A percentile compares a stretch with the other conserved stretches of the same genome.
Conservation (phyloP, 2,113 vertebrate species). For the Chaetodon trifascialis region DNA sequence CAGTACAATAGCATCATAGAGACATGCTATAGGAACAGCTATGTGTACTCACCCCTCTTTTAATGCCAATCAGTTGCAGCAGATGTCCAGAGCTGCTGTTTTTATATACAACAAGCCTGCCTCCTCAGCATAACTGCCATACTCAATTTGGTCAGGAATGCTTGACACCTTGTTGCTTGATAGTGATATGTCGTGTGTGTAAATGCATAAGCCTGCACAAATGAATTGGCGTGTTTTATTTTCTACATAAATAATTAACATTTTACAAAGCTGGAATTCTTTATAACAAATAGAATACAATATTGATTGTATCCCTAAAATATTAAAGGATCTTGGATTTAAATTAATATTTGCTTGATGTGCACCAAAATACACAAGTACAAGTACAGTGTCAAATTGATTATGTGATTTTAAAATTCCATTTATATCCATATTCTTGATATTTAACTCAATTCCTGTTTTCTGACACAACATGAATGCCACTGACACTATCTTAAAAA, state of each 20-base stretch:
- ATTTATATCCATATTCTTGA: neutral
- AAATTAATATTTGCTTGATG: neutral
- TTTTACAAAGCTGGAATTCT: neutral
- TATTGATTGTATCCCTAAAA: neutral
- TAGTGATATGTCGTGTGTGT: slow-evolving; percentile 31
- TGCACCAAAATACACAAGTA: neutral
- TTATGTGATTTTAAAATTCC: neutral
- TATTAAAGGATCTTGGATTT: neutral
- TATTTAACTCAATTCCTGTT: neutral
- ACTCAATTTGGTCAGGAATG: slow-evolving; percentile 59
- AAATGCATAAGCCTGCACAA: neutral
- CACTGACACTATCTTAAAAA: neutral
- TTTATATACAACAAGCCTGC: slow-evolving; percentile 51
- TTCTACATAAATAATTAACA: neutral
- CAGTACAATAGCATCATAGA: neutral
- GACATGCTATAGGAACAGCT: neutral
- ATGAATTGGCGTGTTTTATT: slow-evolving; percentile 16
- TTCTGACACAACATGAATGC: neutral
- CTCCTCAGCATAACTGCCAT: slow-evolving; percentile 17
- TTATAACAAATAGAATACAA: no score
- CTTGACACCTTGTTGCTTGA: slow-evolving; percentile 47
- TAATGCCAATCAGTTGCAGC: slow-evolving; percentile 49
- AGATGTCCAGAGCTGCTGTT: slow-evolving; percentile 29
- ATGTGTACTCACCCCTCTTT: slow-evolving; percentile 39
- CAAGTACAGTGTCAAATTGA: no score